phyloP scores from a whole-genome alignment of 2,888 invertebrate genomes.

The Pyrochroa serraticornis region DNA sequence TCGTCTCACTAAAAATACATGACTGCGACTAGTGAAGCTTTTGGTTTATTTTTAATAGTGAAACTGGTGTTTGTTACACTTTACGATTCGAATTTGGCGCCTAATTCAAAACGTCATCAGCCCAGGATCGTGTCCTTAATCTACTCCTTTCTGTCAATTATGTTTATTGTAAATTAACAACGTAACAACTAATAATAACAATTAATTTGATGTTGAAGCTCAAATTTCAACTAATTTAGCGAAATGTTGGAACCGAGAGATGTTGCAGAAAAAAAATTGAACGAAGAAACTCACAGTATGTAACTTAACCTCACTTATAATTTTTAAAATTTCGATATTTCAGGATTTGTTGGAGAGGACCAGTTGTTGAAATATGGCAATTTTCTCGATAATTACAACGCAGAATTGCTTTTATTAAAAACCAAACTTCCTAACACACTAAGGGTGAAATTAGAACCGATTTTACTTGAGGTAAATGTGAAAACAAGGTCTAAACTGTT shows the following conservation, averaged over 20 bases:
- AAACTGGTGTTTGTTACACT: no score
- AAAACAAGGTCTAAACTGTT: conserved; percentile 28
- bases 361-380: conserved; percentile 62
- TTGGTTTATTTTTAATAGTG: no score
- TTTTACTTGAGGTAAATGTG: conserved; percentile 36
- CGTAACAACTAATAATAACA: neutral
- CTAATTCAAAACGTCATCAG: no score
- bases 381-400: conserved; percentile 60
- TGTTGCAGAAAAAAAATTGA: conserved; percentile 52
- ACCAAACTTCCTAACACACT: conserved; percentile 46
- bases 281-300: conserved; percentile 57
- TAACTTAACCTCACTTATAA: conserved; percentile 28
- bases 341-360: conserved; percentile 61
- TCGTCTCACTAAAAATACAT: no score
- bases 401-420: conserved; percentile 48
- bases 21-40: no score
- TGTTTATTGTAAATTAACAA: neutral
- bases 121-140: neutral
- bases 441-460: conserved; percentile 38
- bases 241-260: conserved; percentile 52
- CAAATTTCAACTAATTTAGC: conserved; percentile 22
- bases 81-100: no score
- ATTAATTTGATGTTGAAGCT: conserved; percentile 1
- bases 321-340: conserved; percentile 25
- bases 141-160: neutral